Evolutionary conservation across 2,113 vertebrate species (phyloP).

Genomic region (Periophthalmus modestus): DNA sequence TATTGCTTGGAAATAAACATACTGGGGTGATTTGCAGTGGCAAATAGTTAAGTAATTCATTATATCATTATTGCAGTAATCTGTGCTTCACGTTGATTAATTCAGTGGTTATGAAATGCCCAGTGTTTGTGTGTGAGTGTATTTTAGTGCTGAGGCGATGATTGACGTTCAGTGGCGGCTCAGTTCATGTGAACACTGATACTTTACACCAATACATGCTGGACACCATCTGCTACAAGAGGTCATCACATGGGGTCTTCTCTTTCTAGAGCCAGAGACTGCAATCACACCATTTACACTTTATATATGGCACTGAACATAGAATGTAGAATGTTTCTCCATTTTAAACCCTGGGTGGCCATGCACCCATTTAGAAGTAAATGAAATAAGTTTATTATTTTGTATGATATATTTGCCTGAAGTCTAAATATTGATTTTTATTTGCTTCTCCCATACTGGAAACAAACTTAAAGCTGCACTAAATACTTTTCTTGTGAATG

Average conservation of each 20-base stretch:
- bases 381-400: too few species aligned
- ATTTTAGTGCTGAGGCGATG: background rate
- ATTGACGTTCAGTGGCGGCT: background rate
- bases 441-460: too few species aligned
- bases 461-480: too few species aligned
- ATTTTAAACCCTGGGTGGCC: too few species aligned
- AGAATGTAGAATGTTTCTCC: too few species aligned
- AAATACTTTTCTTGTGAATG: too few species aligned
- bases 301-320: background rate
- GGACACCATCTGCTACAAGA: conserved; percentile 14
- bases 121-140: background rate
- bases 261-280: conserved; percentile 24
- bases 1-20: background rate
- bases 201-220: conserved; percentile 6
- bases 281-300: background rate
- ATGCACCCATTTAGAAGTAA: too few species aligned
- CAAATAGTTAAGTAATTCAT: background rate
- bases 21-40: background rate
- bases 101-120: background rate
- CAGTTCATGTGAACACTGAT: background rate
- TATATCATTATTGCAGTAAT: background rate
- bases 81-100: background rate
- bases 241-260: conserved; percentile 23
- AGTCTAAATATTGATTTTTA: too few species aligned
- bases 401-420: too few species aligned